Base-by-base conservation (phyloP, 2,888 invertebrate genomes). In the Cerastoderma edule region DNA sequence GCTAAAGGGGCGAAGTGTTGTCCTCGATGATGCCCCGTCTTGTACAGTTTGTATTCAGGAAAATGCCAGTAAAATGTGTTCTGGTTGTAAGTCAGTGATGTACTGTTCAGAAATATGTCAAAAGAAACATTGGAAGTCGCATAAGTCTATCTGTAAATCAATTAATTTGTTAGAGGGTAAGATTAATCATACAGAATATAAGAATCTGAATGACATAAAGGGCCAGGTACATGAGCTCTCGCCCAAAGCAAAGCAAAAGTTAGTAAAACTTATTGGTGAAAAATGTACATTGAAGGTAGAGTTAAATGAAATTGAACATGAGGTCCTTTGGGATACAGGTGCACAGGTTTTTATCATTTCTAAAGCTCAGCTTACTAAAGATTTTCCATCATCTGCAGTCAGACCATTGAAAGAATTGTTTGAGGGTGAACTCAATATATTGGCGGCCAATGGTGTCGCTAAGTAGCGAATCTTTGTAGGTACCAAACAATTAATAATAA, bases 261-360 rank as follows among this genome's bases (percentile, higher is more conserved):
- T 72, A 30, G 56, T 46, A 24, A 72, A 66, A 57, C 22, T 56
- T 28, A 30, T 72, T 32, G 72, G 66, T 13, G 24, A 54, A 10
- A 54, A 46, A 32, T 35, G 65, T 46, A 16, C 33, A 22, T 22
- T 54, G 13, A 53, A 35, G 22, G 13, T 67, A 46, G 4, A 30
- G 19, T 10, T 67, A 22, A 33, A 32, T 39, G 53, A 24, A 10
- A 30, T 44, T 19, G 30, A 73, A 4, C 19, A 46, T 5, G 39
- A 48, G 33, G 67, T 73, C 0, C 44, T 67, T 5, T 73, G 73
- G 73, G 73, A 73, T 39, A 67, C 73, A 53, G 67, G 73, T 19
- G 67, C 73, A n/a, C 73, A 73, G 32, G 73, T 73, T 48, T 54
- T 39, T 39, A 16, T 67, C 2, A 30, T 46, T 16, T 19, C n/a